Conservation (phyloP, 2,888 invertebrate genomes). For the Phortica magna region DNA sequence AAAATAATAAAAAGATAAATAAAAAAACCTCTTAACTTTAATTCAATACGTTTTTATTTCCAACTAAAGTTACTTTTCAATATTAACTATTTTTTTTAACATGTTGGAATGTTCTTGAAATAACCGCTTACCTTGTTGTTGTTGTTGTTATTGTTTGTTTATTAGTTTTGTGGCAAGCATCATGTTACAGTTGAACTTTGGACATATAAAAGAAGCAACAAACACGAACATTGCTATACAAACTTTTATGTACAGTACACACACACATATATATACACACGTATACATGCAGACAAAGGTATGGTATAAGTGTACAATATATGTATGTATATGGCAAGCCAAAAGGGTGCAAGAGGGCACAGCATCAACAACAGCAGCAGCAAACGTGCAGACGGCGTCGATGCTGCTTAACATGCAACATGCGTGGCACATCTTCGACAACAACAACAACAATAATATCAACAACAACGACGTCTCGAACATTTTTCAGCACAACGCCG, state of each 20-base stretch:
- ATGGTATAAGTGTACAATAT: conserved; percentile 13
- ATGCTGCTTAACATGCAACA: neutral
- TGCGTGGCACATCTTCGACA: neutral
- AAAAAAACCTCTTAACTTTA: too few species aligned
- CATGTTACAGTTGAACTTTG: neutral
- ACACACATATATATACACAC: conserved; percentile 14
- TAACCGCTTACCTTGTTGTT: neutral
- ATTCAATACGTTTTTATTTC: too few species aligned
- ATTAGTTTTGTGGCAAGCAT: neutral
- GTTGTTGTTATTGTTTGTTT: neutral
- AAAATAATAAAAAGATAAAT: too few species aligned
- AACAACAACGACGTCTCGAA: too few species aligned
- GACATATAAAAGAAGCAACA: neutral
- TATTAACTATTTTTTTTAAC: too few species aligned
- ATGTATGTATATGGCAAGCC: neutral
- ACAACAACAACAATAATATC: neutral
- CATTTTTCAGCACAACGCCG: too few species aligned
- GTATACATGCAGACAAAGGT: conserved; percentile 2
- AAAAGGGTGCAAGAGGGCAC: too few species aligned
- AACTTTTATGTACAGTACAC: too few species aligned
- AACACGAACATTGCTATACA: neutral
- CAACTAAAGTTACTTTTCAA: too few species aligned
- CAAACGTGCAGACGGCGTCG: too few species aligned
- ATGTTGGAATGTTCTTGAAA: neutral
- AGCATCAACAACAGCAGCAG: too few species aligned